Conservation (phyloP, 2,113 vertebrate species). For the Symphodus melops region DNA sequence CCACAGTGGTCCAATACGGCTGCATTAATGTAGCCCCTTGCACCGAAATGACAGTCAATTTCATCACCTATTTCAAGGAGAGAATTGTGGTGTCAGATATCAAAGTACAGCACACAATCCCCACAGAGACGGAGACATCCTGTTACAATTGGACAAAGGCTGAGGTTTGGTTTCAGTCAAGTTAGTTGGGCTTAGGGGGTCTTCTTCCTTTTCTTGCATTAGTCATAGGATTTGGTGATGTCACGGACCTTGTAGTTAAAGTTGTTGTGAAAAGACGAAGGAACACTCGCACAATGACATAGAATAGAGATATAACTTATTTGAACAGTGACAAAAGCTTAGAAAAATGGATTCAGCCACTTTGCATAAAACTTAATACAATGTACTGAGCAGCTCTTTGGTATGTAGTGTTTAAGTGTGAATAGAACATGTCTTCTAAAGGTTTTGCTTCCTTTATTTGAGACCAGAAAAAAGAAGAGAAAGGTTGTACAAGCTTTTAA, state of each 20-base stretch:
- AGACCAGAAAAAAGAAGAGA: too few relatives aligned
- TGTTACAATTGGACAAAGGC: conserved; percentile 35
- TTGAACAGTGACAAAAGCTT: background rate
- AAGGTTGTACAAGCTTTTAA: too few relatives aligned
- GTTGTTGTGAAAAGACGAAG: background rate
- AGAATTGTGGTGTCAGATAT: conserved; percentile 48
- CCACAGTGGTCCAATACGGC: conserved; percentile 10
- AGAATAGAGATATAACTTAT: background rate
- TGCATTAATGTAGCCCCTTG: conserved; percentile 30
- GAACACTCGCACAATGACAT: background rate
- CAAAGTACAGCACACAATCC: conserved; percentile 42
- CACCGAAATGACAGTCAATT: conserved; percentile 52
- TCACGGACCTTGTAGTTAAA: conserved; percentile 17
- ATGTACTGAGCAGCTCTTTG: background rate
- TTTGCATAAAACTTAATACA: background rate
- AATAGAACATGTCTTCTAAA: too few relatives aligned
- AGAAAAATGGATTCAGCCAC: background rate
- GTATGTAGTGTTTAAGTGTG: background rate
- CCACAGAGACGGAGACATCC: conserved; percentile 33
- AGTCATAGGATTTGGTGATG: conserved; percentile 19
- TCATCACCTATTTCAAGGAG: conserved; percentile 65
- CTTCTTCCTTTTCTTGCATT: conserved; percentile 26
- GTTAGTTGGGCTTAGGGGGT: conserved; percentile 16
- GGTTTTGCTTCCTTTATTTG: too few relatives aligned
- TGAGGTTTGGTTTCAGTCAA: conserved; percentile 36